phyloP scores from a whole-genome alignment of 2,113 vertebrate species.

The Neodontobutis hainanensis region DNA sequence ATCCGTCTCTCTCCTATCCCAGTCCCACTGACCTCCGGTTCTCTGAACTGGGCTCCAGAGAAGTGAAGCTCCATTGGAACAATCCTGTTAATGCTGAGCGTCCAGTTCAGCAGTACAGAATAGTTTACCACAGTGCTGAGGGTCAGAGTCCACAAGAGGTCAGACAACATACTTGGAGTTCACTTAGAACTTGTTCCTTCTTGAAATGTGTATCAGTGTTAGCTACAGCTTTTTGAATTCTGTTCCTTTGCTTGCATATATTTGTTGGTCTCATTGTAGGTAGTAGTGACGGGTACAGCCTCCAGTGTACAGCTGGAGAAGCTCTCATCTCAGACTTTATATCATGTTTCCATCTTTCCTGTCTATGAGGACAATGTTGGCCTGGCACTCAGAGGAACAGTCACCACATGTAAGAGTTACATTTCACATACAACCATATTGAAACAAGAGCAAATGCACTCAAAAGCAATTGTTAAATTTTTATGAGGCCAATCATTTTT shows the following conservation, averaged over 20 bases:
- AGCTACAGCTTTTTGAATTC: no score
- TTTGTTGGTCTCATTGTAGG: constrained; percentile 64
- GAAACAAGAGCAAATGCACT: no score
- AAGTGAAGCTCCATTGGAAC: constrained; percentile 87
- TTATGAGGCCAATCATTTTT: no score
- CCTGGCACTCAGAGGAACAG: constrained; percentile 83
- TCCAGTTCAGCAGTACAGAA: constrained; percentile 81
- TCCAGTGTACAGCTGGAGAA: constrained; percentile 78
- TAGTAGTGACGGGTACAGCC: constrained; percentile 78
- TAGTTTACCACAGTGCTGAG: constrained; percentile 86
- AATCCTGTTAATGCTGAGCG: constrained; percentile 66
- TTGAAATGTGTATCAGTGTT: no score
- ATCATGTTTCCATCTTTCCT: constrained; percentile 86
- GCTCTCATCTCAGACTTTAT: constrained; percentile 85
- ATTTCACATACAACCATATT: no score
- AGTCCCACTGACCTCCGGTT: constrained; percentile 84
- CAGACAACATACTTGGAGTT: neutral
- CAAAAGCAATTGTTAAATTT: no score
- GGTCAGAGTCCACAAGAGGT: constrained; percentile 87
- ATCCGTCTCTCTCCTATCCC: constrained; percentile 69
- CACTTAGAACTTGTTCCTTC: no score
- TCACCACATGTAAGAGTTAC: constrained; percentile 83
- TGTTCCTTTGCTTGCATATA: neutral
- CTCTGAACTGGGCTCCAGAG: constrained; percentile 84
- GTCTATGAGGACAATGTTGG: constrained; percentile 77